These are phyloP conservation scores for Steatocranus sp. DNA, from an alignment of 2,797 vertebrate species.

Conservation along the genomic window DNA sequence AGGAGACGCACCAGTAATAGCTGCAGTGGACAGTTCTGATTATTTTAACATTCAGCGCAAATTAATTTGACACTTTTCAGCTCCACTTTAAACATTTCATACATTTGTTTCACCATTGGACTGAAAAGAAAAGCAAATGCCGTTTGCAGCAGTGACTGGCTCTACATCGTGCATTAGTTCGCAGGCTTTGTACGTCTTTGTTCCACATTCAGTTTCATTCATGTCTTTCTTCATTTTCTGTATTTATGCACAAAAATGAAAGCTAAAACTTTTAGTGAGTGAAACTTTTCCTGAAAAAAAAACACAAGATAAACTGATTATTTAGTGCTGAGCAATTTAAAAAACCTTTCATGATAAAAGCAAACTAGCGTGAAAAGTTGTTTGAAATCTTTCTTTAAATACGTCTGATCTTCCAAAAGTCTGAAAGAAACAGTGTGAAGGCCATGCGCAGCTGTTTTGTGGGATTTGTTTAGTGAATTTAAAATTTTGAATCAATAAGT, in stretches of 20 bases:
- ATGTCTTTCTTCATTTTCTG: not conserved
- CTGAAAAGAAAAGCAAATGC: not conserved
- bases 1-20: no score
- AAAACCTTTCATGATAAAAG: not conserved
- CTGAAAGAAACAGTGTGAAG: not conserved
- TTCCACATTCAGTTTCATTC: not conserved
- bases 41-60: not conserved
- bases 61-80: not conserved
- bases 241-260: not conserved
- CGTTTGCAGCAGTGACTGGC: not conserved
- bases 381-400: not conserved
- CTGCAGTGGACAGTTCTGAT: not conserved
- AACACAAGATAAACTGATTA: not conserved
- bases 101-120: not conserved
- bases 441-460: not conserved
- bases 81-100: not conserved
- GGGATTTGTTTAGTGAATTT: not conserved
- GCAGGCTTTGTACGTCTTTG: not conserved
- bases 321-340: not conserved
- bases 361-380: not conserved
- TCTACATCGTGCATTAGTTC: not conserved
- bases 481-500: not conserved
- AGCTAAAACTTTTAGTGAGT: not conserved
- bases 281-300: not conserved
- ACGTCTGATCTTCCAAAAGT: not conserved